Evolutionary conservation across 1,140 invertebrate species (phyloP).

Genomic region (Polypedilum pembai): DNA sequence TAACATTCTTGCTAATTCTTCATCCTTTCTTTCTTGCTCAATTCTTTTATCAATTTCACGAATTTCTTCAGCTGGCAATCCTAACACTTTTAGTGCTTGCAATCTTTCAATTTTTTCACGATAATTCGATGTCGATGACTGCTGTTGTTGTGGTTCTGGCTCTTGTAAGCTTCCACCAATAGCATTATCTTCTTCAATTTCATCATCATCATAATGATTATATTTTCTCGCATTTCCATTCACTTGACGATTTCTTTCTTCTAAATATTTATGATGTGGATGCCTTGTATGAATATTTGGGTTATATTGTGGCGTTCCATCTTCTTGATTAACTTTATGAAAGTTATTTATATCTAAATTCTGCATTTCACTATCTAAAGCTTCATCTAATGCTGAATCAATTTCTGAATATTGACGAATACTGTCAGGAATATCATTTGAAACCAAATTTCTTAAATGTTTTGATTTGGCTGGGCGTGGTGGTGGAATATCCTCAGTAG

Average conservation of each 20-base stretch:
- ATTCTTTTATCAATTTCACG: conserved; percentile 49
- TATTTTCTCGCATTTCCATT: background rate
- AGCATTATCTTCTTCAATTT: background rate
- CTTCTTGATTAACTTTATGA: background rate
- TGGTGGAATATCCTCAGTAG: conserved; percentile 31
- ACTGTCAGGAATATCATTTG: conserved; percentile 34
- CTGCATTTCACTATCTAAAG: background rate
- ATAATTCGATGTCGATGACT: background rate
- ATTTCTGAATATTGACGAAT: conserved; percentile 37
- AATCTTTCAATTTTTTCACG: conserved; percentile 23
- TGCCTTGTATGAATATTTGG: conserved; percentile 1
- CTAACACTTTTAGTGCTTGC: conserved; percentile 44
- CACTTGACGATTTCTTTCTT: background rate
- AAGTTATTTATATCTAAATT: conserved; percentile 25
- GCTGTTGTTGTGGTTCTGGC: background rate
- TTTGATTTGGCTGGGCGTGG: conserved; percentile 41
- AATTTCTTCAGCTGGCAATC: conserved; percentile 50
- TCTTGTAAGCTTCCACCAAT: background rate
- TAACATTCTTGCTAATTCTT: conserved; percentile 49
- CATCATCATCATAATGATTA: conserved; percentile 16
- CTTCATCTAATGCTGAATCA: conserved; percentile 31
- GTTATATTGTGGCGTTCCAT: background rate
- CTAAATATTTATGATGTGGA: conserved; percentile 23
- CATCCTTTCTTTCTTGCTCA: conserved; percentile 56
- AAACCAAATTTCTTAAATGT: conserved; percentile 34